A percentile compares a stretch with the other conserved stretches of the same genome.
These are phyloP conservation scores for Sebastes steindachneri DNA, from an alignment of 2,797 vertebrate species.

Conservation along the genomic window DNA sequence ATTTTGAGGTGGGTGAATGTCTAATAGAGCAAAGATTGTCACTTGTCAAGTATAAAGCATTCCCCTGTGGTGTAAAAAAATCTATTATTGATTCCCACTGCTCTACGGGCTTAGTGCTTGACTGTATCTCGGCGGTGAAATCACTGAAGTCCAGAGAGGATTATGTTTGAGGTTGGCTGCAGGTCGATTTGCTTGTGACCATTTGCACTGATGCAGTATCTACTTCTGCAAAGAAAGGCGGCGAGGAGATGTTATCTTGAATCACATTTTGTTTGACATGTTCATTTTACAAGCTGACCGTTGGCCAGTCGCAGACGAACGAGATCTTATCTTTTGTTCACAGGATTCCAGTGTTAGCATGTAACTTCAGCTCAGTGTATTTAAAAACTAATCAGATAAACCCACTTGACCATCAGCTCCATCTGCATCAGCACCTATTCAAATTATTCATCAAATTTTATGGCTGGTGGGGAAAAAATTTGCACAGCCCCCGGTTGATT, in stretches of 20 bases:
- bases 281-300: constrained; percentile 20
- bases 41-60: constrained; percentile 7
- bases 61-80: constrained; percentile 4
- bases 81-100: constrained; percentile 29
- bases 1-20: constrained; percentile 17
- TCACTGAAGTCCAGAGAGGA: constrained; percentile 32
- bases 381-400: constrained; percentile 49
- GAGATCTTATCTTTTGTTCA: neutral
- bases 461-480: constrained; percentile 34
- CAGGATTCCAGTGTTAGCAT: neutral
- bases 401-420: constrained; percentile 47
- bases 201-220: constrained; percentile 28
- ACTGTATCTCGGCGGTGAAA: constrained; percentile 32
- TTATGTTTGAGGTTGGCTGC: constrained; percentile 25
- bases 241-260: neutral
- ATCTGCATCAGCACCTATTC: constrained; percentile 69
- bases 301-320: neutral
- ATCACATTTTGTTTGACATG: constrained; percentile 16
- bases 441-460: constrained; percentile 73
- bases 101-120: constrained; percentile 4
- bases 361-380: constrained; percentile 14
- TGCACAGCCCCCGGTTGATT: constrained; percentile 61
- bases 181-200: constrained; percentile 25
- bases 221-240: constrained; percentile 9
- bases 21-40: constrained; percentile 25